Base-by-base conservation (phyloP, 1,140 invertebrate species). In the Drosophila santomea region DNA sequence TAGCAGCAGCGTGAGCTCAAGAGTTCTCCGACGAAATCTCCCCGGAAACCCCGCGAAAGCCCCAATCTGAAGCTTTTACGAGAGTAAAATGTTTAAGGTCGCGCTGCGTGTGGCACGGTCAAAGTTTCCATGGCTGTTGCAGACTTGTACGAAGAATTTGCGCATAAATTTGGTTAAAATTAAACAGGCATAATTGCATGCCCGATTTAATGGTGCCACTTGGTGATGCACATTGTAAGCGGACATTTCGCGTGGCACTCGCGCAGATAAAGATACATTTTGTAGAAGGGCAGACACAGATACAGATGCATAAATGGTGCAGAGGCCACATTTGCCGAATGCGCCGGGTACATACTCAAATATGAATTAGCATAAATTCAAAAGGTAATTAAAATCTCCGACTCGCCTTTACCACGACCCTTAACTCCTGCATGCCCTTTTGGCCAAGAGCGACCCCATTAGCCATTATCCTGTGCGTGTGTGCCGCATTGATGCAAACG, bases 301-400 rank as follows among this genome's bases (percentile, higher is more conserved):
- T 23, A 28, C 50, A 60, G 56, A 54, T 67, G 59, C 39, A 64
- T 43, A 52, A 55, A 52, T 56, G 23, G 38, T 7, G 61, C 45
- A 36, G 61, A 23, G 63, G 32, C 36, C 71, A 20, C 55, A 52
- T 67, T 63, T 57, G 54, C 54, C 80, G 79, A 76, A 62, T 84
- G 76, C 50, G 64, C 15, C 67, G 66, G 39, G 55, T 68, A 89
- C 83, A 89, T 88, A 83, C 83, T 88, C 84, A 88, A 88, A 89
- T 88, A 88, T 88, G 83, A 88, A 88, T 88, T 86, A 86, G 83
- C 83, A 88, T 86, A 89, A 82, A 86, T 86, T 83, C 76, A 80
- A 88, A 73, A 86, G 67, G 83, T 83, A 86, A 86, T 86, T 88
- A 89, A 88, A 88, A 83, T 74, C 79, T 78, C 79, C 75, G 76